Percentiles rank a stretch among this genome's conserved stretches.
Evolutionary conservation across 2,113 vertebrate genomes (phyloP).

Genomic region (Sebastes schlegelii): DNA sequence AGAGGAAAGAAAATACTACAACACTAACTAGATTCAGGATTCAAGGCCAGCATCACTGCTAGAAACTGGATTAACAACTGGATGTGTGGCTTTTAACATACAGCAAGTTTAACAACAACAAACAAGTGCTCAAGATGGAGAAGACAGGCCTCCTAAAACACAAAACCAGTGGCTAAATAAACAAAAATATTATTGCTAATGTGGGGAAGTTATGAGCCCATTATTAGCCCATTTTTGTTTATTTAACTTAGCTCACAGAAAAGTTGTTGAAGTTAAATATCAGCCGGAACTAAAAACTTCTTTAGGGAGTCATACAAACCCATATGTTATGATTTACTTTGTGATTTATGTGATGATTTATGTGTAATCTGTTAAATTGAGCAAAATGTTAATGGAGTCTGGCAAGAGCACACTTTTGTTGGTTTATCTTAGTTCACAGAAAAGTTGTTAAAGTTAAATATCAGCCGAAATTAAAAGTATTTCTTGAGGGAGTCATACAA

Average conservation of each 20-base stretch:
- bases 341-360: too few species aligned
- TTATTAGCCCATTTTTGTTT: neutral
- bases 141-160: constrained; percentile 44
- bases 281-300: too few species aligned
- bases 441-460: neutral
- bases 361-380: too few species aligned
- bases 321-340: too few species aligned
- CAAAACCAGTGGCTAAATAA: neutral
- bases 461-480: neutral
- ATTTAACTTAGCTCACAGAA: too few species aligned
- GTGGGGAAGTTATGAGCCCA: neutral
- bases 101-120: constrained; percentile 51
- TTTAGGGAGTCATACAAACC: too few species aligned
- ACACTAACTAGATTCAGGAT: constrained; percentile 44
- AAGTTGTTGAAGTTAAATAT: too few species aligned
- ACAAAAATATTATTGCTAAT: too few species aligned
- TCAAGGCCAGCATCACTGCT: neutral
- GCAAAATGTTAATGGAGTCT: too few species aligned
- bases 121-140: constrained; percentile 60
- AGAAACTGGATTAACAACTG: neutral
- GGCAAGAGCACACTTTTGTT: neutral
- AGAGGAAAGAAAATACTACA: constrained; percentile 71
- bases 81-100: neutral
- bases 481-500: neutral
- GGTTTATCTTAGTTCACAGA: neutral